A percentile compares a stretch with the other conserved stretches of the same genome.
phyloP scores from a whole-genome alignment of 2,797 vertebrate species.

The Notolabrus celidotus region DNA sequence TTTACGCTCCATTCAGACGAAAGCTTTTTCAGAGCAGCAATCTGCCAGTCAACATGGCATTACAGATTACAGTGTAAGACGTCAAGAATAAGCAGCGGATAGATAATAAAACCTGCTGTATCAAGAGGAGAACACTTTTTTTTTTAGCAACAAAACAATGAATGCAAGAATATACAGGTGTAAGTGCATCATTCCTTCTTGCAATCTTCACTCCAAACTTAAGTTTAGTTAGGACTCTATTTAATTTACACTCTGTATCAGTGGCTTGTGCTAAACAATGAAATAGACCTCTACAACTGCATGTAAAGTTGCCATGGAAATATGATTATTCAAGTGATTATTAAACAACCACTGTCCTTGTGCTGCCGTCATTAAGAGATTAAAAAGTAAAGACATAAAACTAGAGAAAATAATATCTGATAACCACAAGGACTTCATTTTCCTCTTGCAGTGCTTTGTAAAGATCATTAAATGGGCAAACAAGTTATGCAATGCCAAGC shows the following conservation, averaged over 20 bases:
- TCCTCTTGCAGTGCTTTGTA: constrained; percentile 1
- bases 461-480: constrained; percentile 22
- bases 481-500: constrained; percentile 17
- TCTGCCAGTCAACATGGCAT: constrained; percentile 49
- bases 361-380: constrained; percentile 35
- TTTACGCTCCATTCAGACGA: constrained; percentile 30
- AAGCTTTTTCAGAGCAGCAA: constrained; percentile 41
- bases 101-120: constrained; percentile 39
- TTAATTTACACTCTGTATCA: constrained; percentile 55
- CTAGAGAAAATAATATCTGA: constrained; percentile 18
- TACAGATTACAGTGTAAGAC: constrained; percentile 34
- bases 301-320: constrained; percentile 69
- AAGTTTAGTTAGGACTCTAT: constrained; percentile 37
- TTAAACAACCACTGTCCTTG: constrained; percentile 60
- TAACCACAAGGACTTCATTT: constrained; percentile 13
- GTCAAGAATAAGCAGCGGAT: constrained; percentile 47
- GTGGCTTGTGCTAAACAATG: constrained; percentile 58
- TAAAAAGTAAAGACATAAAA: constrained; percentile 6
- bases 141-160: constrained; percentile 31
- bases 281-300: constrained; percentile 44
- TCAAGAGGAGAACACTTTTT: constrained; percentile 15
- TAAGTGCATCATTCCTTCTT: constrained; percentile 7
- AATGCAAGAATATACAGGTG: constrained; percentile 39
- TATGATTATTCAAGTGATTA: constrained; percentile 67
- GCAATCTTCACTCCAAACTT: constrained; percentile 24